Evolutionary conservation across 2,113 vertebrate genomes (phyloP).

Genomic region (Heptranchias perlo): DNA sequence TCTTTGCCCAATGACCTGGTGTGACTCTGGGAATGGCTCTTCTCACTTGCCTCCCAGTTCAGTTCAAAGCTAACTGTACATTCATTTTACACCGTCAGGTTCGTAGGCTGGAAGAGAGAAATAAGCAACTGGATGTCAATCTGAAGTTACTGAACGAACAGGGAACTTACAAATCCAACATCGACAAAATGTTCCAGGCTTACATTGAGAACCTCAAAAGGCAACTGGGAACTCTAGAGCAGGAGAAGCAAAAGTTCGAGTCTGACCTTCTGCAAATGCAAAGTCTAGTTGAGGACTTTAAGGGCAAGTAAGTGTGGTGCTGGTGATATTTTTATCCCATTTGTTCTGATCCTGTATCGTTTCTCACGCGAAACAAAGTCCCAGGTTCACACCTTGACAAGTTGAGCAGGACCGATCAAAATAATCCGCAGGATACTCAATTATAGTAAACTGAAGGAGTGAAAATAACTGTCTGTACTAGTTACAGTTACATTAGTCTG

Average conservation of each 20-base stretch:
- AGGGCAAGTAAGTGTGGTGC: conserved; percentile 66
- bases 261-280: conserved; percentile 65
- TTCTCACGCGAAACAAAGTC: neutral
- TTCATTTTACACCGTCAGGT: conserved; percentile 56
- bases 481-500: neutral
- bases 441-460: neutral
- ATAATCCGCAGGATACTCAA: neutral
- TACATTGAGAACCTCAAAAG: conserved; percentile 65
- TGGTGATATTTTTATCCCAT: neutral
- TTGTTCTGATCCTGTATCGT: neutral
- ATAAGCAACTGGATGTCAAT: conserved; percentile 86
- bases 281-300: conserved; percentile 77
- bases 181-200: conserved; percentile 69
- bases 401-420: neutral
- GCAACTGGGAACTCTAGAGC: conserved; percentile 68
- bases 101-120: conserved; percentile 80
- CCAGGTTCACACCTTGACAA: neutral
- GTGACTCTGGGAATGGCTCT: neutral
- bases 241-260: conserved; percentile 73
- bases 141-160: conserved; percentile 77
- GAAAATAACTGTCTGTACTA: neutral
- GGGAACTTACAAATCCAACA: conserved; percentile 60
- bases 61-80: neutral
- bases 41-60: neutral
- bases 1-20: neutral